These are phyloP conservation scores for Pseudomugil gertrudae DNA, from an alignment of 2,797 vertebrate species.

Conservation along the genomic window DNA sequence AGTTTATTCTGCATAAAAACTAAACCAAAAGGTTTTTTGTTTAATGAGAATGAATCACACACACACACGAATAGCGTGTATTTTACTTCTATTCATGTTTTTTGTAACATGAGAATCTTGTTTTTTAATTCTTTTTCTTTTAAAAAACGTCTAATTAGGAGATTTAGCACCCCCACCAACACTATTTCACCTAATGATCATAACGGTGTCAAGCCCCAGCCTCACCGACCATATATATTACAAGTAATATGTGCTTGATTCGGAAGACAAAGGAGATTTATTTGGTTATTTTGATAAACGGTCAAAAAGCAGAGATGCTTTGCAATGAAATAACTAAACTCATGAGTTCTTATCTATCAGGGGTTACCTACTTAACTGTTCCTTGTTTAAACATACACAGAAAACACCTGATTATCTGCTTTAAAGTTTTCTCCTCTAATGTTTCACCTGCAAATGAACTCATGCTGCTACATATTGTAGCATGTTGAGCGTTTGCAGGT, in stretches of 20 bases:
- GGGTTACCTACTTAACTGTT: slow-evolving; percentile 24
- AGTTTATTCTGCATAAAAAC: no score
- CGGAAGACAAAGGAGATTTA: slow-evolving; percentile 58
- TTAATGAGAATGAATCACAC: no score
- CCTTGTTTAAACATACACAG: neutral
- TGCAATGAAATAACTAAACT: slow-evolving; percentile 46
- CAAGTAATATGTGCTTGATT: slow-evolving; percentile 58
- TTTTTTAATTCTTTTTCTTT: neutral
- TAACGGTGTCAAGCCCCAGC: slow-evolving; percentile 36
- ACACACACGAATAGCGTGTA: no score
- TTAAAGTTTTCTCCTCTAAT: no score
- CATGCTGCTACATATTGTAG: no score
- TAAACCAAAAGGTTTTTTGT: no score
- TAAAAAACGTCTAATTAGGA: neutral
- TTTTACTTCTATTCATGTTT: no score
- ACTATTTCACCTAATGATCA: slow-evolving; percentile 19
- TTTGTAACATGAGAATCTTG: no score
- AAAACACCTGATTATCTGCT: neutral
- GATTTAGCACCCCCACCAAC: neutral
- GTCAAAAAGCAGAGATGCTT: slow-evolving; percentile 29
- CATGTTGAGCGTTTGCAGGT: no score
- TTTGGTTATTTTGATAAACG: slow-evolving; percentile 47
- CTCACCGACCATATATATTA: slow-evolving; percentile 39
- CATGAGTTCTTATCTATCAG: slow-evolving; percentile 40
- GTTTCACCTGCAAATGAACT: no score